Percentiles rank a stretch among this genome's conserved stretches.
These are phyloP conservation scores for Acleris laterana DNA, from an alignment of 2,888 invertebrate genomes.

Conservation along the genomic window DNA sequence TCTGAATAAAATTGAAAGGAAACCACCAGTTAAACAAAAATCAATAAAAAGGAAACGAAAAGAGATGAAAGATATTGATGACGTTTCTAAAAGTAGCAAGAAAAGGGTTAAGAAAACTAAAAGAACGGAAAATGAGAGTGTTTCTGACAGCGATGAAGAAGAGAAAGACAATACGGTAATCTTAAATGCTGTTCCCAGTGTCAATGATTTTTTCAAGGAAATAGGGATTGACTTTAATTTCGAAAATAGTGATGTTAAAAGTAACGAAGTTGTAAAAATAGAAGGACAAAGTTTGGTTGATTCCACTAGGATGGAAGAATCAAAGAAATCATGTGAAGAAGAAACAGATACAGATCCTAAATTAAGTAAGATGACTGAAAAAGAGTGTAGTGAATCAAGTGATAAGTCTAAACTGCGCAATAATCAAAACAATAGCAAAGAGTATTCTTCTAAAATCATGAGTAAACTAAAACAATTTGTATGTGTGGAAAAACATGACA, in stretches of 20 bases:
- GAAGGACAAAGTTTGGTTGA: slow-evolving; percentile 24
- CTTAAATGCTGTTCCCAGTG: slow-evolving; percentile 74
- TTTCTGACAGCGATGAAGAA: slow-evolving; percentile 47
- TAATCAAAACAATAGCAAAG: slow-evolving; percentile 28
- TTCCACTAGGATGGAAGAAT: slow-evolving; percentile 28
- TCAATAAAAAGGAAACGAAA: slow-evolving; percentile 47
- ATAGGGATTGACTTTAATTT: slow-evolving; percentile 64
- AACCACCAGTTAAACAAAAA: slow-evolving; percentile 51
- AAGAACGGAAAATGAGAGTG: slow-evolving; percentile 44
- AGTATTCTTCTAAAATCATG: slow-evolving; percentile 44
- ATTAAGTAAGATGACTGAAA: slow-evolving; percentile 20
- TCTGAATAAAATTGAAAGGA: slow-evolving; percentile 60
- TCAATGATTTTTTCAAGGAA: slow-evolving; percentile 71
- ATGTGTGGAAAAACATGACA: slow-evolving; percentile 61
- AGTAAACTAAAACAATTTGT: slow-evolving; percentile 70
- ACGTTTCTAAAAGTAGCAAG: slow-evolving; percentile 39
- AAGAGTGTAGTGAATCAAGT: slow-evolving; percentile 35
- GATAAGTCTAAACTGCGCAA: slow-evolving; percentile 3
- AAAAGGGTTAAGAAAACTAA: slow-evolving; percentile 23
- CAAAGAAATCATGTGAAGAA: not conserved
- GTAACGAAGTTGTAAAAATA: slow-evolving; percentile 29
- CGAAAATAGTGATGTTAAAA: slow-evolving; percentile 31
- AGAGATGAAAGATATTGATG: slow-evolving; percentile 36
- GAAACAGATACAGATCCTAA: not conserved
- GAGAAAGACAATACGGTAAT: slow-evolving; percentile 44